Base-by-base conservation (phyloP, 2,888 invertebrate species). In the Caenorhabditis japonica region DNA sequence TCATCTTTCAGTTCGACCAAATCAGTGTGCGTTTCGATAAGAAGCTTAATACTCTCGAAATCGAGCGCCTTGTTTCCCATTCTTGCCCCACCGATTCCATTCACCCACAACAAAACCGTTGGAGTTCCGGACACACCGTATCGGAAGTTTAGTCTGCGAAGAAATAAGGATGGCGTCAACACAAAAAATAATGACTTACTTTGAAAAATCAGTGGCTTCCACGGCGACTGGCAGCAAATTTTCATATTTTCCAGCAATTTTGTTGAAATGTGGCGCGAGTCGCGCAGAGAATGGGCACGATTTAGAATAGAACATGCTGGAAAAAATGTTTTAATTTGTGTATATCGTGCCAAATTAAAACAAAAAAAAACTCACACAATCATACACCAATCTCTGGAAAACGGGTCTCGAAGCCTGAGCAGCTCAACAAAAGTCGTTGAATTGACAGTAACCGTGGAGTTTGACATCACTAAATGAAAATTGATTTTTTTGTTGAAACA, bases 51-150 rank as follows among this genome's bases (percentile, higher is more conserved):
- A 25, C 44, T 44, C 3, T 17, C 15, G 36, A 43, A 5, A 19
- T 58, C 47, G 39, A 69, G 19, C 1, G 47, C 19, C 15, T 55
- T 44, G 23, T 49, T 61, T 34, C 93, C 94, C 87, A 92, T 94
- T 89, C 93, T 93, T 0, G 93, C 93, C 25, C 93, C 91, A 0
- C 94, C 92, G 78, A 93, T 91, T 0, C 94, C 94, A 88, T 94
- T 94, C 84, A 95, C 94, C 84, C 95, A 94, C 76, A 96, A 90
- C 89, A 95, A 91, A 33, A 95, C 88, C 3, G 94, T 94, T 7
- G 95, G 95, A 38, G 95, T 92, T 17, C 94, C 94, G 8, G 94
- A 92, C 68, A 95, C 93, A 10, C 95, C 95, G 88, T 93, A 94
- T 83, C 94, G 93, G 0, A 94, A 93, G 89, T 94, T 95, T 52